phyloP scores from a whole-genome alignment of 2,888 invertebrate species.

The Autographa pulchrina region DNA sequence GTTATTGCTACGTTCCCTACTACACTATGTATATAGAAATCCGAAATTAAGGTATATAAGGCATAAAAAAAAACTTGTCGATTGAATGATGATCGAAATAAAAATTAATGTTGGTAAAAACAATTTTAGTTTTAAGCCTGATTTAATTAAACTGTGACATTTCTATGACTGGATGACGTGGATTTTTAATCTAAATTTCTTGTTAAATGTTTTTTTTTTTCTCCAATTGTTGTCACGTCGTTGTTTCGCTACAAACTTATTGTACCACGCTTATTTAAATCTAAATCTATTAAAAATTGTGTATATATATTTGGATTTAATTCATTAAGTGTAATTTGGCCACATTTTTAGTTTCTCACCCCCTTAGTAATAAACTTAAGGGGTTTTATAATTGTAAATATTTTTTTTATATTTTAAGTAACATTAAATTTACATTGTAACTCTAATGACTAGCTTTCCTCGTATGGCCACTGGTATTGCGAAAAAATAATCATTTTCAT shows the following conservation, averaged over 20 bases:
- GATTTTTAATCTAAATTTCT: constrained; percentile 24
- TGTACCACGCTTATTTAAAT: constrained; percentile 60
- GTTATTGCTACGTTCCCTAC: constrained; percentile 85
- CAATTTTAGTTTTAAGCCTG: constrained; percentile 12
- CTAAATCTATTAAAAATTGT: constrained; percentile 82
- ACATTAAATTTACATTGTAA: constrained; percentile 86
- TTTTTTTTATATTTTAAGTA: constrained; percentile 74
- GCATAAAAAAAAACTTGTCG: constrained; percentile 52
- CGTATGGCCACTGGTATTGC: constrained; percentile 84
- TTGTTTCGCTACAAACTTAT: constrained; percentile 55
- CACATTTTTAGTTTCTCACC: constrained; percentile 85
- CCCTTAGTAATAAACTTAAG: constrained; percentile 84
- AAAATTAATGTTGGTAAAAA: constrained; percentile 9
- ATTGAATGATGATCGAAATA: constrained; percentile 29
- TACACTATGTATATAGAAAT: constrained; percentile 72
- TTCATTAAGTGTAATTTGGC: constrained; percentile 89
- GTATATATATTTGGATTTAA: constrained; percentile 88
- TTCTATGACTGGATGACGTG: constrained; percentile 31
- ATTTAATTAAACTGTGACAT: constrained; percentile 27
- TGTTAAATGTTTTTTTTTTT: constrained; percentile 17
- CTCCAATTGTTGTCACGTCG: constrained; percentile 43
- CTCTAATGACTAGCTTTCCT: constrained; percentile 88
- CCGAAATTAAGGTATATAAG: constrained; percentile 63
- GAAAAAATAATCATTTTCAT: constrained; percentile 62
- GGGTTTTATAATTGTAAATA: constrained; percentile 84